Conservation (phyloP, 2,888 invertebrate genomes). For the Ophraella communa region DNA sequence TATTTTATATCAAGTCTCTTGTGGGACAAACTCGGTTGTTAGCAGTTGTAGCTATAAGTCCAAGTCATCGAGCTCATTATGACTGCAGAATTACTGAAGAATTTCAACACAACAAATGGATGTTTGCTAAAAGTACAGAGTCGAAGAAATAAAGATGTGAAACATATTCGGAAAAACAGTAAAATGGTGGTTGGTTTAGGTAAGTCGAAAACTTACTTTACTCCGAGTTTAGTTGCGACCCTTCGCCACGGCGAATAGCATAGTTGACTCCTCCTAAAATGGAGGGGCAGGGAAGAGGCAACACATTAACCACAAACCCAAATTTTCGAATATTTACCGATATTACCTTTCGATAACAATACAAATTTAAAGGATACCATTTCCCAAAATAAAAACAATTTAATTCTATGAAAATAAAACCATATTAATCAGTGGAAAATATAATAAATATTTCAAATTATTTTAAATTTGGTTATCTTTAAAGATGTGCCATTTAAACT, state of each 20-base stretch:
- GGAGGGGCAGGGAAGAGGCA: conserved; percentile 61
- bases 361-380: conserved; percentile 21
- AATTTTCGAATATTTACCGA: conserved; percentile 38
- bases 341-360: conserved; percentile 22
- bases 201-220: conserved; percentile 81
- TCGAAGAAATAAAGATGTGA: conserved; percentile 33
- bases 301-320: conserved; percentile 60
- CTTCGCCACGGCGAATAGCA: conserved; percentile 93
- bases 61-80: conserved; percentile 19
- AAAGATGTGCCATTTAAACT: too few relatives aligned
- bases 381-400: background rate
- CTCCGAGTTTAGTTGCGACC: conserved; percentile 93
- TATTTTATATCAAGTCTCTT: too few relatives aligned
- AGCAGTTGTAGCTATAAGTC: conserved; percentile 4
- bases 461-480: too few relatives aligned
- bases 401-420: background rate
- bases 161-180: conserved; percentile 33
- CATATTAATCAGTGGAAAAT: background rate
- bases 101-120: conserved; percentile 25
- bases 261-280: conserved; percentile 69
- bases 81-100: conserved; percentile 23
- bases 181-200: conserved; percentile 43
- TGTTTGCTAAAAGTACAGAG: conserved; percentile 29
- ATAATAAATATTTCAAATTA: too few relatives aligned
- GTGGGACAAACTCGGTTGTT: conserved; percentile 12